These are phyloP conservation scores for Leptobrachium leishanense DNA, from an alignment of 2,113 vertebrate species.

Conservation along the genomic window DNA sequence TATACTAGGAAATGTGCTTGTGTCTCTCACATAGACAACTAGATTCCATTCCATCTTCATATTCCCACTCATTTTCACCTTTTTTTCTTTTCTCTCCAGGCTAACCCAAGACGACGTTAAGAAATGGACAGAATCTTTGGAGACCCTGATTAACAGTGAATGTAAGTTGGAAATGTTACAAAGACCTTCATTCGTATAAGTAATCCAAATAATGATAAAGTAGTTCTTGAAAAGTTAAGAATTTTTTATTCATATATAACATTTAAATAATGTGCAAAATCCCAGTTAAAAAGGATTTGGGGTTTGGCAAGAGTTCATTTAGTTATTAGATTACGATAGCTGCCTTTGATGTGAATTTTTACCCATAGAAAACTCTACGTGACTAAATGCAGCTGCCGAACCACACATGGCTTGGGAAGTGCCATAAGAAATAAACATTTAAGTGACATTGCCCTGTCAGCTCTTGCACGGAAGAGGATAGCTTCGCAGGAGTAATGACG, in stretches of 20 bases:
- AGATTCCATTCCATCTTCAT: too few relatives aligned
- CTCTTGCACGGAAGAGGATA: not conserved
- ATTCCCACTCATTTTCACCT: not conserved
- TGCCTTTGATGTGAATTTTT: too few relatives aligned
- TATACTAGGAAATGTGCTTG: too few relatives aligned
- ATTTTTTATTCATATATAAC: too few relatives aligned
- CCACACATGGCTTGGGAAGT: conserved; percentile 10
- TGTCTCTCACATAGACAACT: too few relatives aligned
- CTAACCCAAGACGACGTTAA: conserved; percentile 73
- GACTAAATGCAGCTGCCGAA: conserved; percentile 16
- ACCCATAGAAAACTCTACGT: conserved; percentile 6
- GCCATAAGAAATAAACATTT: not conserved
- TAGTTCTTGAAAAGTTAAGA: too few relatives aligned
- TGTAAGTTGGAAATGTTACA: conserved; percentile 68
- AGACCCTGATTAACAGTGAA: conserved; percentile 78
- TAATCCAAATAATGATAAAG: not conserved
- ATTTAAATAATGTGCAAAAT: too few relatives aligned
- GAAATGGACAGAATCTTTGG: conserved; percentile 88
- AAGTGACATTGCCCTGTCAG: conserved; percentile 8
- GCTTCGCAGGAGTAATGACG: conserved; percentile 11
- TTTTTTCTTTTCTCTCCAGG: conserved; percentile 60
- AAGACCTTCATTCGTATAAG: too few relatives aligned
- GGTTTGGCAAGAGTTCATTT: too few relatives aligned
- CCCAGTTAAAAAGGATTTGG: too few relatives aligned
- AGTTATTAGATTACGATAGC: too few relatives aligned